Percentiles rank a stretch among this genome's conserved stretches.
These are phyloP conservation scores for Tyrannus savana DNA, from an alignment of 2,113 vertebrate genomes.

Conservation along the genomic window DNA sequence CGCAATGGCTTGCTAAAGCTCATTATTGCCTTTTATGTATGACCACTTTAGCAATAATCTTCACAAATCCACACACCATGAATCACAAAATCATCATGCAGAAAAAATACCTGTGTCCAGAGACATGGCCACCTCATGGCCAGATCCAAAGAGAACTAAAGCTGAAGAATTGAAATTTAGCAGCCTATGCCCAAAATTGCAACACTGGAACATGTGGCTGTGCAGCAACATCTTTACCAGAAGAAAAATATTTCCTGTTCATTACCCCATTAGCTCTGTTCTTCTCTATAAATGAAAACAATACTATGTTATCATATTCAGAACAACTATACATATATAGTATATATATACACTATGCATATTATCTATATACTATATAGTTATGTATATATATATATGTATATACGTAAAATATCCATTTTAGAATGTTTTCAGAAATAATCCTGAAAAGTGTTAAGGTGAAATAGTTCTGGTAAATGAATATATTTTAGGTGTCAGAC, in stretches of 20 bases:
- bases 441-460: background rate
- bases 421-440: background rate
- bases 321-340: background rate
- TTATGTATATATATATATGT: background rate
- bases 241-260: background rate
- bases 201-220: background rate
- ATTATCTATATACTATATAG: background rate
- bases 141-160: background rate
- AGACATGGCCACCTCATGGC: background rate
- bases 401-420: background rate
- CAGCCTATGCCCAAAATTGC: background rate
- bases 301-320: background rate
- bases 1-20: background rate
- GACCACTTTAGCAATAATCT: background rate
- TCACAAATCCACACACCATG: background rate
- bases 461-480: background rate
- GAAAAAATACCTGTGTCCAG: background rate
- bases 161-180: background rate
- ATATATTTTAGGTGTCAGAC: background rate
- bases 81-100: background rate
- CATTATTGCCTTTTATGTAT: background rate
- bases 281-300: background rate
- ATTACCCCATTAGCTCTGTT: background rate
- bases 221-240: background rate
- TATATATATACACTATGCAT: no score